These are phyloP conservation scores for Morelia viridis DNA, from an alignment of 2,797 vertebrate genomes.

Conservation along the genomic window DNA sequence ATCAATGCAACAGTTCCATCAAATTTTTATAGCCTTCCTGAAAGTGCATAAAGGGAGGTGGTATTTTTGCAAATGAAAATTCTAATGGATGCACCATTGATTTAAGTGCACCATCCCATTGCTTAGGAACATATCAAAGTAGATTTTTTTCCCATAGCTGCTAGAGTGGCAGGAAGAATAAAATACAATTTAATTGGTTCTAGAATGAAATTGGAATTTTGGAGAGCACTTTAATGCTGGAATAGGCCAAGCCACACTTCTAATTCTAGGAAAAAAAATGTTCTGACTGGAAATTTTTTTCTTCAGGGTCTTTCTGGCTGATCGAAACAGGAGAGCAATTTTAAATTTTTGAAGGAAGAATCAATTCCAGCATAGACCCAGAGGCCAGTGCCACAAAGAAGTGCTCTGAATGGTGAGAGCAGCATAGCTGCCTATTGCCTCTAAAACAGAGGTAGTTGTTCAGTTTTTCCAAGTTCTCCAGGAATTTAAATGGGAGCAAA, in stretches of 20 bases:
- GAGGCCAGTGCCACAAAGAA: conserved; percentile 20
- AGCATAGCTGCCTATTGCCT: conserved; percentile 31
- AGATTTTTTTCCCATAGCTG: background rate
- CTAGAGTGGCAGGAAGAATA: background rate
- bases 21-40: background rate
- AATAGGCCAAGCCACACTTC: background rate
- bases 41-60: background rate
- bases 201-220: conserved; percentile 3
- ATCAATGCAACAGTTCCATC: background rate
- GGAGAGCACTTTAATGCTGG: background rate
- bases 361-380: conserved; percentile 20
- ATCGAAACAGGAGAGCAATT: conserved; percentile 38
- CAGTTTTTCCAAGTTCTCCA: conserved; percentile 9
- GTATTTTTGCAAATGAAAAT: background rate
- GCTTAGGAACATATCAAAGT: background rate
- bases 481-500: conserved; percentile 3
- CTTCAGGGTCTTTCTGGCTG: conserved; percentile 18
- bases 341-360: conserved; percentile 32
- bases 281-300: conserved; percentile 29
- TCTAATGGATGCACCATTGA: background rate
- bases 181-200: background rate
- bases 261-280: conserved; percentile 24
- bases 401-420: conserved; percentile 32
- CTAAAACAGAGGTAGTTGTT: conserved; percentile 30
- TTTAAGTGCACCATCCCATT: background rate